phyloP scores from a whole-genome alignment of 2,113 vertebrate genomes.

The Pimephales promelas region DNA sequence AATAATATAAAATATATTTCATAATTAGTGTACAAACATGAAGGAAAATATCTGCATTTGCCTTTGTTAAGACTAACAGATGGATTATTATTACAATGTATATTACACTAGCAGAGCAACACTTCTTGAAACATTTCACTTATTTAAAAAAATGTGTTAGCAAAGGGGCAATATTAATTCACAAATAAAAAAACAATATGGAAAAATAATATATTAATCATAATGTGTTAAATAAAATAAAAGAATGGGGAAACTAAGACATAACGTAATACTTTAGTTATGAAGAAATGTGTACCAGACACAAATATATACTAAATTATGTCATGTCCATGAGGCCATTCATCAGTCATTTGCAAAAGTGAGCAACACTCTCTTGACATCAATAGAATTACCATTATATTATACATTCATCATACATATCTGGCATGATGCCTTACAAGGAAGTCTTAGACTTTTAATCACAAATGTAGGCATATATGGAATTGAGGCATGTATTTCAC shows the following conservation, averaged over 20 bases:
- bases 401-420: conserved; percentile 68
- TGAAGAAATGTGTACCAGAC: conserved; percentile 71
- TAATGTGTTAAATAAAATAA: conserved; percentile 54
- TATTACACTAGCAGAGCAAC: conserved; percentile 39
- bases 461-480: conserved; percentile 5
- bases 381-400: conserved; percentile 28
- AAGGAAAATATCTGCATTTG: conserved; percentile 27
- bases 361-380: conserved; percentile 8
- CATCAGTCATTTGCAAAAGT: conserved; percentile 30
- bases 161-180: conserved; percentile 37
- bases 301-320: conserved; percentile 59
- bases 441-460: conserved; percentile 51
- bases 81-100: conserved; percentile 8
- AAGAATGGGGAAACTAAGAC: conserved; percentile 33
- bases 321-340: conserved; percentile 32
- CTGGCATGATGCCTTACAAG: conserved; percentile 65
- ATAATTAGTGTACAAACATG: conserved; percentile 55
- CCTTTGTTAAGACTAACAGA: conserved; percentile 28
- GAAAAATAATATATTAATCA: conserved; percentile 50
- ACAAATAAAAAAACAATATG: conserved; percentile 34
- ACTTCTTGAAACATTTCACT: conserved; percentile 36
- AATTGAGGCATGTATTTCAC: conserved; percentile 14
- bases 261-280: conserved; percentile 28
- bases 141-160: conserved; percentile 29
- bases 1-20: conserved; percentile 51